phyloP scores from a whole-genome alignment of 2,888 invertebrate genomes.

The Netelia inedita region DNA sequence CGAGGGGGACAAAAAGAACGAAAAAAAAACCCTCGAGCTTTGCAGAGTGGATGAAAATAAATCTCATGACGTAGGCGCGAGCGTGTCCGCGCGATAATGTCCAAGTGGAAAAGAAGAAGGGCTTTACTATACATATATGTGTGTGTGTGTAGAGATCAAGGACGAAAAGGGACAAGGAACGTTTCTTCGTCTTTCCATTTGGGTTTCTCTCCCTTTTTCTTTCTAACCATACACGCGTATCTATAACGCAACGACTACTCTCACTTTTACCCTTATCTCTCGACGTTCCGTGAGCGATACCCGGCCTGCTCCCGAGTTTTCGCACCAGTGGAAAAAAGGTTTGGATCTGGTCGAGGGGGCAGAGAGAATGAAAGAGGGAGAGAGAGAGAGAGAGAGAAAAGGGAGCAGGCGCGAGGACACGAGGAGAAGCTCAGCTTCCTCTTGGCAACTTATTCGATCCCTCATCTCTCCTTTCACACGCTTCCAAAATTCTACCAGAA shows the following conservation, averaged over 20 bases:
- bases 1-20: background rate
- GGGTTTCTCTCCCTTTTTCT: conserved; percentile 35
- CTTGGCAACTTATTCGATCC: conserved; percentile 67
- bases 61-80: conserved; percentile 44
- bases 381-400: conserved; percentile 8
- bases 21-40: background rate
- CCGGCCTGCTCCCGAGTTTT: background rate
- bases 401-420: background rate
- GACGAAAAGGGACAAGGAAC: conserved; percentile 26
- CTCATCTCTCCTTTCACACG: conserved; percentile 65
- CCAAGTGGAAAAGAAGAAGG: conserved; percentile 33
- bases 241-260: conserved; percentile 2
- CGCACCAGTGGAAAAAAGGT: conserved; percentile 41
- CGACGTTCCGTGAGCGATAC: conserved; percentile 30
- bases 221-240: background rate
- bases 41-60: conserved; percentile 46
- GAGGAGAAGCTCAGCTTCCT: conserved; percentile 22
- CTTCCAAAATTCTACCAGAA: conserved; percentile 50
- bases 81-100: conserved; percentile 53
- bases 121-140: background rate
- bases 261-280: conserved; percentile 47
- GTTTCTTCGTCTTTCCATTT: conserved; percentile 51
- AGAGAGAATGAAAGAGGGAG: conserved; percentile 3
- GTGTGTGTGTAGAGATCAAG: background rate
- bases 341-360: conserved; percentile 18